Evolutionary conservation across 2,888 invertebrate species (phyloP).

Genomic region (Bellardia bayeri): DNA sequence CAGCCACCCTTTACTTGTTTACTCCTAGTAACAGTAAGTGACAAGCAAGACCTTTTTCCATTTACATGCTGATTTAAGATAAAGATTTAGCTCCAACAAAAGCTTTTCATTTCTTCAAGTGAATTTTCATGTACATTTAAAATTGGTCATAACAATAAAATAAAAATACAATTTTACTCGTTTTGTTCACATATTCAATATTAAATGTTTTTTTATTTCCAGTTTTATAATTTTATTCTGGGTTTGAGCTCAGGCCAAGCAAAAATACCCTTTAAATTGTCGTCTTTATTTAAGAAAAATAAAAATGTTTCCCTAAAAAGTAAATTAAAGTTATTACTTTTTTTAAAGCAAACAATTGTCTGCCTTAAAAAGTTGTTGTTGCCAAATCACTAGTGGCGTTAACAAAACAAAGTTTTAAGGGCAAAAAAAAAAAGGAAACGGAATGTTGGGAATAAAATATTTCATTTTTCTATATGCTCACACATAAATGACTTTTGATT

Average conservation of each 20-base stretch:
- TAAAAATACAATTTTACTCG: slow-evolving; percentile 4
- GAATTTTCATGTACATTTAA: not conserved
- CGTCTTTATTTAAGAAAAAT: slow-evolving; percentile 16
- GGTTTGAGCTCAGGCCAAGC: not conserved
- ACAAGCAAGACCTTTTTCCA: slow-evolving; percentile 8
- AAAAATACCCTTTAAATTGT: slow-evolving; percentile 11
- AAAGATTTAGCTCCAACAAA: not conserved
- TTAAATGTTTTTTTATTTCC: not conserved
- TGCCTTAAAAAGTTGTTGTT: slow-evolving; percentile 12
- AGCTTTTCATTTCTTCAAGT: not conserved
- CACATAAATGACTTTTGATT: slow-evolving; percentile 57
- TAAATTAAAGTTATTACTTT: not conserved
- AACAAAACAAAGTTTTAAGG: slow-evolving; percentile 7
- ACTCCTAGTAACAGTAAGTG: not conserved
- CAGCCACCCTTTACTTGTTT: not conserved
- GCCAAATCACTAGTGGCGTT: not conserved
- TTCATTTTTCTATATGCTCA: slow-evolving; percentile 23
- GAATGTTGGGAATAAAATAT: not conserved
- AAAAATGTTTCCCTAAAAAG: not conserved
- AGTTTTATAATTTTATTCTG: not conserved
- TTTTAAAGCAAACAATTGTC: not conserved
- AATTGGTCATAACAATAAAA: slow-evolving; percentile 24
- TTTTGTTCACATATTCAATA: not conserved
- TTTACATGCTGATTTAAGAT: not conserved
- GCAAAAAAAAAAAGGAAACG: not conserved